Evolutionary conservation across 2,797 vertebrate species (phyloP), one percentile per base, ranked within the genome.

Genomic region (Ceryle rudis): DNA sequence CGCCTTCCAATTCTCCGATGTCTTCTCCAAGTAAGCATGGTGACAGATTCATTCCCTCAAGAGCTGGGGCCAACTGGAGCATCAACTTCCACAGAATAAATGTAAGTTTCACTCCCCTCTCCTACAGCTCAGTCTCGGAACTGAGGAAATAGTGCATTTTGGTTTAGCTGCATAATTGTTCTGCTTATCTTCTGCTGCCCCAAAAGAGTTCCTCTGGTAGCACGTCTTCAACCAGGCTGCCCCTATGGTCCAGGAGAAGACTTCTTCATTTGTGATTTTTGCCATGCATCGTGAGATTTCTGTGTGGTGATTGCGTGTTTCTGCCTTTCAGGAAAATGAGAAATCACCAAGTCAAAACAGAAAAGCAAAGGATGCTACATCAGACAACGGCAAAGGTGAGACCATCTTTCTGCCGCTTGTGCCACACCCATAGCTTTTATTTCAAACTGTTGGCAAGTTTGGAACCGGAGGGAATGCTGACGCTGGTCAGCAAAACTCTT

Each of bases 1-100:
- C 99, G 1, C 99, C 99, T 75, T 99, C 99, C 90, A 99, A 99
- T 98, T 99, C 99, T 71, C 99, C 99, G 0, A 98, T 99, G 97
- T 99, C 99, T 37, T 99, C 99, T 26, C 99, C 99, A 47, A 99
- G 99, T 97, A 99, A 99, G 86, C 99, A 99, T 2, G 99, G 99
- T 1, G 99, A 99, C 98, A 98, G 99, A 65, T 99, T 99, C 97
- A 99, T 99, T 95, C 99, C 99, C 23, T 99, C 99, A 9, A 98
- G 99, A 92, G 99, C 99, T 0, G 99, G 99, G 28, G 99, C 99
- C 97, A 99, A 99, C 98, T 99, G 99, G 99, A 99, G 99, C 78
- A 99, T 99, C 91, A 99, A 99, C 95, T 99, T 99, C 97, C 99
- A 99, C 97, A 98, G 99, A 94, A 99, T 99, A 97, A 99, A 99